Base-by-base conservation (phyloP, 2,888 invertebrate species). In the Piscicola geometra region DNA sequence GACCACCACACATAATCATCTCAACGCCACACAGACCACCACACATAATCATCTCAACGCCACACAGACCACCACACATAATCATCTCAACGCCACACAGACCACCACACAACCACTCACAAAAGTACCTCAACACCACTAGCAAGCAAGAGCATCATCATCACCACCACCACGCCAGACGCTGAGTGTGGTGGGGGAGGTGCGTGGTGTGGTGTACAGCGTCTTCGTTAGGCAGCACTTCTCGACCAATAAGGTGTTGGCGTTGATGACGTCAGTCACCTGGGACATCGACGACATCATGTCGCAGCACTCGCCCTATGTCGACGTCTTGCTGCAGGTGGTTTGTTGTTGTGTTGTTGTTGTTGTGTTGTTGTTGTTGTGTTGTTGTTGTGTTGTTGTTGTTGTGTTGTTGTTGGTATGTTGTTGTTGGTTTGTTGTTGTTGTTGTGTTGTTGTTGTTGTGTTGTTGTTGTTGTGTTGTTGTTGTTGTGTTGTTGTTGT, bases 241-340 rank as follows among this genome's bases (percentile, higher is more conserved):
- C 9, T 92, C 94, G 83, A 89, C 91, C 5, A 89, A 91, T 56
- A 88, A 90, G 25, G 89, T 93, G 41, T 86, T 96, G 12, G 88
- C 89, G 77, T 89, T 91, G n/a, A 96, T 99, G 91, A 81, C 83
- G 2, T 91, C 91, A 86, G 94, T 96, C 0, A 92, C 92, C 85
- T 99, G 97, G 97, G 93, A 87, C 80, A 85, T 88, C 41, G 85
- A 84, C 78, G 94, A 93, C 82, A 93, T 99, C 0, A 93, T 93
- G 86, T 93, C 93, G 0, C 93, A 96, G 82, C 96, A 99, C 84
- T 96, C 93, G 83, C 87, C 89, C 1, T 99, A 99, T 84, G 86
- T 89, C n/a, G 88, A 88, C 79, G 82, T 82, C 76, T 77, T 86
- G 79, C 78, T 86, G 0, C 81, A 83, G 81, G 86, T 86, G 2